A percentile compares a stretch with the other conserved stretches of the same genome.
phyloP scores from a whole-genome alignment of 2,797 vertebrate species.

The Bovichtus diacanthus region DNA sequence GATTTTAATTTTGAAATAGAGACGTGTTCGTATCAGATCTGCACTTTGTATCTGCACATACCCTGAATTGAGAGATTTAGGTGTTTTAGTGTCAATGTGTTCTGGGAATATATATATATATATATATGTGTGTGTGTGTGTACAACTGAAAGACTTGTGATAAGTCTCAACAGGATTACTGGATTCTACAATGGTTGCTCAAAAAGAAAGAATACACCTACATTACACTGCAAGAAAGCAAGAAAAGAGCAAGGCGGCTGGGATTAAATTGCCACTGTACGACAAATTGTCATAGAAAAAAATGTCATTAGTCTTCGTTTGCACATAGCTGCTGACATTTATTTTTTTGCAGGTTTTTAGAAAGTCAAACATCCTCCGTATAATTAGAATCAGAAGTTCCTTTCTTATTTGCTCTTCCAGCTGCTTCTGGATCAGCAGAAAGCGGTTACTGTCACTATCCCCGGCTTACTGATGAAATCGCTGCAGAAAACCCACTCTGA shows the following conservation, averaged over 20 bases:
- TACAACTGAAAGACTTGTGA: not conserved
- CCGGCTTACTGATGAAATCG: slow-evolving; percentile 35
- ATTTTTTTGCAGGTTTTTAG: slow-evolving; percentile 13
- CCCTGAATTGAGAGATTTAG: not conserved
- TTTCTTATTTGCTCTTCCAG: slow-evolving; percentile 21
- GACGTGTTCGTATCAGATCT: not conserved
- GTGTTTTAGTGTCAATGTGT: not conserved
- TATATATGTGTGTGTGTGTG: no score
- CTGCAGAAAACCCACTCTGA: slow-evolving; percentile 6
- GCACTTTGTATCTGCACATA: not conserved
- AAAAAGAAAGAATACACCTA: slow-evolving; percentile 25
- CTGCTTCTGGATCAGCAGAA: slow-evolving; percentile 44
- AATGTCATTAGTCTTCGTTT: not conserved
- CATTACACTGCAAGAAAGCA: not conserved
- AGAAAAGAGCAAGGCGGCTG: not conserved
- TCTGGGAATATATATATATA: not conserved
- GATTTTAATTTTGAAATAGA: not conserved
- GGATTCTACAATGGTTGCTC: slow-evolving; percentile 18
- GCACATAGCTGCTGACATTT: not conserved
- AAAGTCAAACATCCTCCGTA: not conserved
- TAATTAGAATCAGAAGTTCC: slow-evolving; percentile 12
- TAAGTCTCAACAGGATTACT: slow-evolving; percentile 17
- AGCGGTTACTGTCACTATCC: slow-evolving; percentile 30
- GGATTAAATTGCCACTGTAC: not conserved
- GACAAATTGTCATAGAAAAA: not conserved